These are phyloP conservation scores for Dromius quadrimaculatus DNA, from an alignment of 2,888 invertebrate species.

Conservation along the genomic window DNA sequence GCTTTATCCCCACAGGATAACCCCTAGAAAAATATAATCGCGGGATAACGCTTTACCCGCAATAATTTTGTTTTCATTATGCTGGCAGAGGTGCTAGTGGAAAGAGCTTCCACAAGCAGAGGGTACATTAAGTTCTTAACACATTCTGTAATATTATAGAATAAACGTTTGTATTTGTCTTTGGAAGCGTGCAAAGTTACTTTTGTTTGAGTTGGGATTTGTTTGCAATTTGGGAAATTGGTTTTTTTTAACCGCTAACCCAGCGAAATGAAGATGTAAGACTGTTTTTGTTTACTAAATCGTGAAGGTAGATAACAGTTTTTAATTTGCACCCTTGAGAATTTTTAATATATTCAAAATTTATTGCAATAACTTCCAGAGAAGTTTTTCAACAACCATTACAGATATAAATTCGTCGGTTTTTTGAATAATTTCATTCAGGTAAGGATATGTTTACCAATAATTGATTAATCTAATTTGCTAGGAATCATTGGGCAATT, in stretches of 20 bases:
- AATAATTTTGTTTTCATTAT: conserved; percentile 25
- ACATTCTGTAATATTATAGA: neutral
- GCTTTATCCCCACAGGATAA: conserved; percentile 24
- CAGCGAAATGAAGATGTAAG: neutral
- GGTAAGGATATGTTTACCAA: too few species aligned
- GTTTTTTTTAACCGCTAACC: conserved; percentile 7
- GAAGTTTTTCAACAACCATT: too few species aligned
- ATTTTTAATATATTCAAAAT: too few species aligned
- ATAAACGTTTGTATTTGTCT: conserved; percentile 7
- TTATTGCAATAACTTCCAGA: too few species aligned
- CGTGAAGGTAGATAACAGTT: too few species aligned
- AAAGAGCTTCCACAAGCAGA: neutral
- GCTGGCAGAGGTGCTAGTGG: neutral
- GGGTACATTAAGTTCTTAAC: neutral
- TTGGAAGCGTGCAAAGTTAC: neutral
- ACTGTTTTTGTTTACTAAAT: conserved; percentile 1
- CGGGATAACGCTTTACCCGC: conserved; percentile 8
- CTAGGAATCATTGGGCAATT: too few species aligned
- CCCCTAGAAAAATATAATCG: conserved; percentile 27
- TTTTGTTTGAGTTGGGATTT: conserved; percentile 2
- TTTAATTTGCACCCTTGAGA: too few species aligned
- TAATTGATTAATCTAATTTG: too few species aligned
- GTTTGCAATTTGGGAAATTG: conserved; percentile 13
- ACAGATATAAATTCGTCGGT: too few species aligned
- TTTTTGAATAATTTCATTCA: too few species aligned